Conservation (phyloP, 2,113 vertebrate species). For the Carettochelys insculpta region DNA sequence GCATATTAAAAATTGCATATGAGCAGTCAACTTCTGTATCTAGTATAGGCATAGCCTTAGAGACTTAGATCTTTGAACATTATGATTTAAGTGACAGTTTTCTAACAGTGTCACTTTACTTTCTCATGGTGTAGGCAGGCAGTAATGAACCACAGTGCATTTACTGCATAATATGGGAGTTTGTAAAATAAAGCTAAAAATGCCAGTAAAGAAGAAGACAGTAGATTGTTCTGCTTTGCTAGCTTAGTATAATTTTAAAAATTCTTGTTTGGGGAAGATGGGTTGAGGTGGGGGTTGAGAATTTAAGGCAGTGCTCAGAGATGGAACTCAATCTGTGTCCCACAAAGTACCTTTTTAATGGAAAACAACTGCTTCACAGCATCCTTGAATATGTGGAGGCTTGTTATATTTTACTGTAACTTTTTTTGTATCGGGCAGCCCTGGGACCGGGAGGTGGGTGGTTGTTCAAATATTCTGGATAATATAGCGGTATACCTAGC, state of each 20-base stretch:
- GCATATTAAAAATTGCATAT: too few relatives aligned
- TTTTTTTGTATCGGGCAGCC: too few relatives aligned
- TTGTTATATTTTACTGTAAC: neutral
- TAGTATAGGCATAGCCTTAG: too few relatives aligned
- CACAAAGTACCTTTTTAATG: too few relatives aligned
- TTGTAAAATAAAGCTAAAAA: too few relatives aligned
- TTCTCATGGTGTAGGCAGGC: neutral
- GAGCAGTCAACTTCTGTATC: too few relatives aligned
- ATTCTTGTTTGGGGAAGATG: neutral
- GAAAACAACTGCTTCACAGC: too few relatives aligned
- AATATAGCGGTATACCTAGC: too few relatives aligned
- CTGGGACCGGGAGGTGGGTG: too few relatives aligned
- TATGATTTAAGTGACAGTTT: neutral
- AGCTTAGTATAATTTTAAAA: neutral
- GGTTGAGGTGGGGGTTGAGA: neutral
- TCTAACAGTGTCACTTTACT: neutral
- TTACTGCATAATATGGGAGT: neutral
- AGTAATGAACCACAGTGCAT: neutral
- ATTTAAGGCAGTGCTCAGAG: neutral
- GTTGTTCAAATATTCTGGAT: too few relatives aligned
- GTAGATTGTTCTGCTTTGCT: too few relatives aligned
- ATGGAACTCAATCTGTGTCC: neutral
- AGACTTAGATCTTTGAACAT: neutral
- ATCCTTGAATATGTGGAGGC: neutral
- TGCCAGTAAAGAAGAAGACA: neutral